A percentile compares a stretch with the other conserved stretches of the same genome.
phyloP scores from a whole-genome alignment of 2,888 invertebrate species.

The Sphaerophoria taeniata region DNA sequence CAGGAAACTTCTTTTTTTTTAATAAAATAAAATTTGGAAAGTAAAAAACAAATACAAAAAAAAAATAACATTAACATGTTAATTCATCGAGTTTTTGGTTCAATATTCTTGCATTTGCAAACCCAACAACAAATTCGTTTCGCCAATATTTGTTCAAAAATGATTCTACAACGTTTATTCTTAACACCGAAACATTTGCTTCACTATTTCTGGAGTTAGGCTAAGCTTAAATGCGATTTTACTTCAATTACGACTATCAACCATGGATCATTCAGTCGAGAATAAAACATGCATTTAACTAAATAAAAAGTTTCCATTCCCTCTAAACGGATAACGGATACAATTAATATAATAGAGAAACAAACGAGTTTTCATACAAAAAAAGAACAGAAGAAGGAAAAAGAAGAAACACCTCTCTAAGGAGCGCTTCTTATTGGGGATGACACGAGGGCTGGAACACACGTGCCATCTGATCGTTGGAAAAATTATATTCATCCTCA shows the following conservation, averaged over 20 bases:
- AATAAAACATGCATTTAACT: conserved; percentile 40
- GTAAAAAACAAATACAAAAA: no score
- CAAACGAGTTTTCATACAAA: background rate
- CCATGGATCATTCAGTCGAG: conserved; percentile 14
- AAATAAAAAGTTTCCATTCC: conserved; percentile 37
- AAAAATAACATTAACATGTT: no score
- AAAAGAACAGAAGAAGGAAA: no score
- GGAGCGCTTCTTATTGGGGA: conserved; percentile 47
- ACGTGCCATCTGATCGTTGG: conserved; percentile 62
- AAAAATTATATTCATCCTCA: conserved; percentile 57
- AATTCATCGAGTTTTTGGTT: no score
- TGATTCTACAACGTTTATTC: no score
- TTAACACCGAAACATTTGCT: background rate
- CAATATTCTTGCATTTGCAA: no score
- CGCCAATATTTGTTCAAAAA: no score
- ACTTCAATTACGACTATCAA: background rate
- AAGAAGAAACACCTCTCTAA: no score
- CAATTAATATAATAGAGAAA: conserved; percentile 20
- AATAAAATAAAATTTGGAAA: no score
- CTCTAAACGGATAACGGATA: conserved; percentile 18
- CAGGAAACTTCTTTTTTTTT: conserved; percentile 30
- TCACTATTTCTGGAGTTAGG: background rate
- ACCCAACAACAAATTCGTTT: no score
- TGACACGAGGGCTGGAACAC: conserved; percentile 64
- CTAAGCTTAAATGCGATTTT: background rate